These are phyloP conservation scores for Antitype chi DNA, from an alignment of 2,888 invertebrate genomes.

Conservation along the genomic window DNA sequence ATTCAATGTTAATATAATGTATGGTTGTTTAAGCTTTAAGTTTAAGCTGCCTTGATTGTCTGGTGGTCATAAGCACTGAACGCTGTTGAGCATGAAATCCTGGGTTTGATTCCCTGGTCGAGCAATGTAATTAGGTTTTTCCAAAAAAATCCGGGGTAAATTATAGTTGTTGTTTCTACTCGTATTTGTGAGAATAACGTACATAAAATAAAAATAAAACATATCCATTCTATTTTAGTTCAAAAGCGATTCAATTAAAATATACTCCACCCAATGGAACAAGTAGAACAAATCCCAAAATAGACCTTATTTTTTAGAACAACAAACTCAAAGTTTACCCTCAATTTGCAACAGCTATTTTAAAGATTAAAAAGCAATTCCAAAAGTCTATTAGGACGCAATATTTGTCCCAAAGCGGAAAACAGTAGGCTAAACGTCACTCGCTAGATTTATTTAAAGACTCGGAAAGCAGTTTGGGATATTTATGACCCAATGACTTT, in stretches of 20 bases:
- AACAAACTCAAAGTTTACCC: slow-evolving; percentile 9
- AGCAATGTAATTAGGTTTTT: no score
- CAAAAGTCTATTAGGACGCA: slow-evolving; percentile 40
- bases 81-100: no score
- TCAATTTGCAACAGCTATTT: slow-evolving; percentile 52
- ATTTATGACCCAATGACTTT: slow-evolving; percentile 51
- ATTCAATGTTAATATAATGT: no score
- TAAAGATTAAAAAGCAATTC: slow-evolving; percentile 65
- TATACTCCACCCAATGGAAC: background rate
- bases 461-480: slow-evolving; percentile 54
- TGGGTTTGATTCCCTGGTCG: no score
- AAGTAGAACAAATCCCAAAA: slow-evolving; percentile 20
- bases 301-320: slow-evolving; percentile 1
- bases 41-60: no score
- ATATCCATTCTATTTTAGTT: background rate
- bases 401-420: slow-evolving; percentile 49
- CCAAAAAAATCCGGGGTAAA: no score
- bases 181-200: background rate
- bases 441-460: slow-evolving; percentile 59
- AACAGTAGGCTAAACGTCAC: slow-evolving; percentile 47
- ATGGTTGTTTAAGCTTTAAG: no score
- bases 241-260: background rate
- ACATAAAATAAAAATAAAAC: background rate
- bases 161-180: no score
- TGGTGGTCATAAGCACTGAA: no score